Evolutionary conservation across 2,113 vertebrate genomes (phyloP), one percentile per base, ranked within the genome.

Genomic region (Struthio camelus): DNA sequence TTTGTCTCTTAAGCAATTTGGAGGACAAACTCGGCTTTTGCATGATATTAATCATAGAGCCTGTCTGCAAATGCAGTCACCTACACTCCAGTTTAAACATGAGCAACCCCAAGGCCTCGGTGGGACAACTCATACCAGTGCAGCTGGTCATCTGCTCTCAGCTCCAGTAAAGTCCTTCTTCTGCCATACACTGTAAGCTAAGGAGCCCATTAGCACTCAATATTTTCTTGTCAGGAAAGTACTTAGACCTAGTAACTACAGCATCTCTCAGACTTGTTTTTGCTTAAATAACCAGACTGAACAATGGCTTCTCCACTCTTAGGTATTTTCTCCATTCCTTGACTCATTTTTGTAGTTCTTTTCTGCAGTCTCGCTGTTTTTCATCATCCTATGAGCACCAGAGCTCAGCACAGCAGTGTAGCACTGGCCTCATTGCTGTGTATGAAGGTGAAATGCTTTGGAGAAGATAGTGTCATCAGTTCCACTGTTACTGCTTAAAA

Each of bases 351-450:
- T 81, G 28, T 15, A 87, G 46, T 50, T 81, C 19, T 76, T 87
- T 79, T 46, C 66, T 72, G 34, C 30, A 82, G 36, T 65, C 20
- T 93, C 28, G 20, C 18, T 86, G 28, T 18, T 91, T 56, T 87
- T 61, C 56, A 62, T 14, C 62, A 69, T 32, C 44, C 28, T 44
- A 12, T 38, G 75, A 71, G 50, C 69, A 89, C 19, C 38, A 78
- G 73, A 80, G 34, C 56, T 40, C 38, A 71, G 48, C 24, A 76
- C 0, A 0, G 27, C 58, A 24, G 27, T 0, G 0, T 5, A 82
- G 72, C 76, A 56, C 10, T 42, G 58, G 25, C 25, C 48, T 46
- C 76, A 36, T 1, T 73, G 53, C 80, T 59, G 48, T 2, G 2
- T 58, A 40, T 44, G 59, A 71, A 90, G 80, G 70, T 1, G 6